phyloP scores from a whole-genome alignment of 2,797 vertebrate species.

The Malurus leucopterus region DNA sequence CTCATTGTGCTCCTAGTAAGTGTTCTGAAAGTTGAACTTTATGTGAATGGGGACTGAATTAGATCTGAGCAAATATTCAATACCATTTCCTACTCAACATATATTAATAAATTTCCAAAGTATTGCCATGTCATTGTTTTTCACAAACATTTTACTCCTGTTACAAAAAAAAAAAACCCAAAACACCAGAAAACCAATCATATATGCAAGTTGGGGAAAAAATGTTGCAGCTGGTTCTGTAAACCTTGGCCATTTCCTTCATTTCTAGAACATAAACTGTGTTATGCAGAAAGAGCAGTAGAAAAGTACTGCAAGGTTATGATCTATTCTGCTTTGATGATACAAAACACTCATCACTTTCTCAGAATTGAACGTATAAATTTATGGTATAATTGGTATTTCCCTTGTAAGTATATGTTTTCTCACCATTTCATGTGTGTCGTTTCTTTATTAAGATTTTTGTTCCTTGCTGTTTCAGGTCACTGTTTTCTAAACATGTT shows the following conservation, averaged over 20 bases:
- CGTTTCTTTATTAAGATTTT: background rate
- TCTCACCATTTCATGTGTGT: background rate
- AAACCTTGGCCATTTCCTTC: background rate
- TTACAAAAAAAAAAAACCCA: rapidly evolving
- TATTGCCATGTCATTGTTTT: background rate
- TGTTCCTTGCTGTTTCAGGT: background rate
- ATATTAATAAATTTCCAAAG: background rate
- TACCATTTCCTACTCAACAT: background rate
- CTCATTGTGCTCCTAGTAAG: background rate
- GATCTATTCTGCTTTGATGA: background rate
- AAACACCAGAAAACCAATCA: background rate
- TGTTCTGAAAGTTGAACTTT: background rate
- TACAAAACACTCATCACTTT: background rate
- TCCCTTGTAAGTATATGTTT: background rate
- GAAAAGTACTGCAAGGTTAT: background rate
- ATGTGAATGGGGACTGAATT: background rate
- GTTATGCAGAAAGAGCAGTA: background rate
- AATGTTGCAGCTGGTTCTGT: background rate
- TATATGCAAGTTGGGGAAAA: background rate
- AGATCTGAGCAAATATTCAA: background rate
- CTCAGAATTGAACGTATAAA: background rate
- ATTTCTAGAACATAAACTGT: background rate
- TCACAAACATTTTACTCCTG: background rate
- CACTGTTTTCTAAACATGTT: background rate
- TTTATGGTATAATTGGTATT: background rate